Conservation (phyloP, 2,113 vertebrate genomes). For the Brachypodius melanocephalos region DNA sequence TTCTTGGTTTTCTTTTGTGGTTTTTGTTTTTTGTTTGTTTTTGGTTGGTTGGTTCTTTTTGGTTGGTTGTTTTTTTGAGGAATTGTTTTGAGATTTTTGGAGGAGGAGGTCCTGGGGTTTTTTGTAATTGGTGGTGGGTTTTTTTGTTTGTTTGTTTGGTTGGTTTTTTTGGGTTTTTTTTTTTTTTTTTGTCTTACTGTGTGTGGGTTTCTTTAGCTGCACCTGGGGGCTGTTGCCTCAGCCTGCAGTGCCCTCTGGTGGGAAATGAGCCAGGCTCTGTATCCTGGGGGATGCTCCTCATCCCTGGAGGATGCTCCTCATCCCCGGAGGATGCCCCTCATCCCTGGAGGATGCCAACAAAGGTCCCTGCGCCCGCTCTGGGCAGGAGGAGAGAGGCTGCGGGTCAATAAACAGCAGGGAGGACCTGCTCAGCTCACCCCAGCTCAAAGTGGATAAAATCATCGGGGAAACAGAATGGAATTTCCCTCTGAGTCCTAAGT, state of each 20-base stretch:
- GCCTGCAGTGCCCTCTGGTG: not conserved
- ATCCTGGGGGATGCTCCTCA: accelerated
- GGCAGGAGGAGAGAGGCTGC: accelerated
- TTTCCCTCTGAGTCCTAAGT: not conserved
- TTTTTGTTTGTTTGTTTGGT: no score
- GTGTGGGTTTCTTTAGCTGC: not conserved
- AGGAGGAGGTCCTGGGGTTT: not conserved
- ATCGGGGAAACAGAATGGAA: not conserved
- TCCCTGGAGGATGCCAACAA: accelerated
- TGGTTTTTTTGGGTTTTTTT: not conserved
- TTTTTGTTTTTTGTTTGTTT: not conserved
- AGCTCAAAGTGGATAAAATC: not conserved
- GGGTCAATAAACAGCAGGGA: accelerated
- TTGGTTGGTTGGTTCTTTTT: not conserved
- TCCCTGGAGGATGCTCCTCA: accelerated
- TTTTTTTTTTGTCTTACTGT: accelerated
- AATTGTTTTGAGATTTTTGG: not conserved
- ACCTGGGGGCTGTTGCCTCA: not conserved
- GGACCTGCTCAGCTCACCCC: accelerated
- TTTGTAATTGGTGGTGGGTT: no score
- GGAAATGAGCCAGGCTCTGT: no score
- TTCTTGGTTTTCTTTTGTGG: not conserved
- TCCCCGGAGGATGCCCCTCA: accelerated
- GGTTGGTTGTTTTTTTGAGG: no score
- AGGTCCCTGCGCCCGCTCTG: accelerated